Evolutionary conservation across 1,140 invertebrate species (phyloP).

Genomic region (Drosophila orena): DNA sequence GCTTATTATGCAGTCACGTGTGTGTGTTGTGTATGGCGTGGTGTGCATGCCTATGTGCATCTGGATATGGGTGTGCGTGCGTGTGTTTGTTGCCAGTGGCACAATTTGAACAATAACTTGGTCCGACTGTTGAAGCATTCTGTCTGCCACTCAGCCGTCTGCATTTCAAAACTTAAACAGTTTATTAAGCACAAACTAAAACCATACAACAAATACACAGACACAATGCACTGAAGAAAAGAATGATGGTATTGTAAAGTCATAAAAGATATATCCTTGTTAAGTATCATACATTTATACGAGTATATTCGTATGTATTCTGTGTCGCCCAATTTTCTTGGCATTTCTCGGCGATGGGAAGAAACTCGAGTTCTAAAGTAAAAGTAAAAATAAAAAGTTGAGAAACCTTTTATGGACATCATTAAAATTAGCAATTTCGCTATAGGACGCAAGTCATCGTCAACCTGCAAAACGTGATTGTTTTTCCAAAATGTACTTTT

Average conservation of each 20-base stretch:
- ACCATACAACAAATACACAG: conserved; percentile 9
- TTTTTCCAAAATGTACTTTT: background rate
- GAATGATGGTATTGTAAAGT: background rate
- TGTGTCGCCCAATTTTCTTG: too few relatives aligned
- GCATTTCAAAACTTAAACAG: conserved; percentile 61
- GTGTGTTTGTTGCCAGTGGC: conserved; percentile 38
- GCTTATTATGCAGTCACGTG: conserved; percentile 49
- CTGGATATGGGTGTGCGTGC: conserved; percentile 10
- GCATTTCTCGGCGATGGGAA: too few relatives aligned
- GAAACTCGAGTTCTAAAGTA: too few relatives aligned
- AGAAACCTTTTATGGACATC: too few relatives aligned
- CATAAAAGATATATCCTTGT: too few relatives aligned
- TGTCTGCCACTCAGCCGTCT: conserved; percentile 45
- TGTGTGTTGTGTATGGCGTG: conserved; percentile 17
- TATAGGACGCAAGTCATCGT: background rate
- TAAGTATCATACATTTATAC: too few relatives aligned
- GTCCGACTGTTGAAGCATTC: conserved; percentile 29
- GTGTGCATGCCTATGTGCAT: conserved; percentile 4
- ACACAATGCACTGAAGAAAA: background rate
- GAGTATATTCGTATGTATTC: too few relatives aligned
- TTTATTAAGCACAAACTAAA: conserved; percentile 52
- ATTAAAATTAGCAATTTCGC: background rate
- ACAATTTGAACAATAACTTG: conserved; percentile 59
- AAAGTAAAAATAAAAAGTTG: too few relatives aligned
- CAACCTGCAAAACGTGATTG: background rate